Conservation (phyloP, 2,888 invertebrate genomes). For the Plebejus anna region DNA sequence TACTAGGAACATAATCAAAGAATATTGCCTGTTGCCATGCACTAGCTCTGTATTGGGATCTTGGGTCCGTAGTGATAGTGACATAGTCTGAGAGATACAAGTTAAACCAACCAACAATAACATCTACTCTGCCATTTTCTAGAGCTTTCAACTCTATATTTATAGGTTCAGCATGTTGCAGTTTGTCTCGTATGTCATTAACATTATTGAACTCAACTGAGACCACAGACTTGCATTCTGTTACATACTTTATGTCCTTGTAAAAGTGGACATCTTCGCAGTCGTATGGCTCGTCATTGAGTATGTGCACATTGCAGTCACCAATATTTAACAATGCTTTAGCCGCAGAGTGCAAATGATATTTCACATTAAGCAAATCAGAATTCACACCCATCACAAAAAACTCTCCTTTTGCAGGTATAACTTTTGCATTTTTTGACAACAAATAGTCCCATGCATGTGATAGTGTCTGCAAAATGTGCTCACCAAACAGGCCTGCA, state of each 20-base stretch:
- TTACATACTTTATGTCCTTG: slow-evolving; percentile 78
- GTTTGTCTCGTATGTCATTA: slow-evolving; percentile 63
- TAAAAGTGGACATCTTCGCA: slow-evolving; percentile 82
- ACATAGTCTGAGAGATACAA: slow-evolving; percentile 82
- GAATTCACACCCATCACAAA: slow-evolving; percentile 83
- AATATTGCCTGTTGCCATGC: slow-evolving; percentile 92
- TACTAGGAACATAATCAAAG: slow-evolving; percentile 70
- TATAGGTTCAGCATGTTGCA: slow-evolving; percentile 58
- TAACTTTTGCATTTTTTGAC: slow-evolving; percentile 66
- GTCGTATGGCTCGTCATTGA: slow-evolving; percentile 81
- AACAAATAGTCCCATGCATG: slow-evolving; percentile 85
- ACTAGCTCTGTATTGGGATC: slow-evolving; percentile 60
- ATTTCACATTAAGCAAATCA: slow-evolving; percentile 68
- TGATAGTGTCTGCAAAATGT: slow-evolving; percentile 81
- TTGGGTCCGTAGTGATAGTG: slow-evolving; percentile 82
- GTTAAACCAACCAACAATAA: slow-evolving; percentile 86
- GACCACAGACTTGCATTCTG: slow-evolving; percentile 77
- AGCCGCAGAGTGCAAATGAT: slow-evolving; percentile 54
- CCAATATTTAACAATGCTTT: slow-evolving; percentile 55
- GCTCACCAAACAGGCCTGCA: slow-evolving; percentile 88
- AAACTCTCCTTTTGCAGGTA: slow-evolving; percentile 82
- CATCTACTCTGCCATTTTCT: slow-evolving; percentile 80
- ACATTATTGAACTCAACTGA: slow-evolving; percentile 82
- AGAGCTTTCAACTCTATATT: slow-evolving; percentile 56
- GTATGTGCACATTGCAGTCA: slow-evolving; percentile 49